phyloP scores from a whole-genome alignment of 2,113 vertebrate species.

The Pluvialis apricaria region DNA sequence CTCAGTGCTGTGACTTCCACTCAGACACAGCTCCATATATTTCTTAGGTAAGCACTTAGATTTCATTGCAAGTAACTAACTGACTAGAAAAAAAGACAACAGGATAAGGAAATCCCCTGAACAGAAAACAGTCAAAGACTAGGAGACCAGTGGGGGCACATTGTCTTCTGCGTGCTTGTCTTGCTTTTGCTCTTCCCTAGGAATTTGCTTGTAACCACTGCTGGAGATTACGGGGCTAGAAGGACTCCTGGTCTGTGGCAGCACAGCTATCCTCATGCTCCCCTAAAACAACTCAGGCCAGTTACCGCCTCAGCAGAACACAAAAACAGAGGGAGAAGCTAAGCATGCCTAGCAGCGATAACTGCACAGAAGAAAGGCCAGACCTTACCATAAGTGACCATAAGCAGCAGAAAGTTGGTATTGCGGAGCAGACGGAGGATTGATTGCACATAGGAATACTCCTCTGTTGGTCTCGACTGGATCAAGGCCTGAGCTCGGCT shows the following conservation, averaged over 20 bases:
- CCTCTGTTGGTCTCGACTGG: constrained; percentile 50
- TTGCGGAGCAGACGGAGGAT: constrained; percentile 83
- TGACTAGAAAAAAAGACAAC: not conserved
- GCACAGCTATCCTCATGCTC: not conserved
- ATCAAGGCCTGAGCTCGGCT: constrained; percentile 84
- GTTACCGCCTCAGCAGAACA: not conserved
- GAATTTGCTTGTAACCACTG: not conserved
- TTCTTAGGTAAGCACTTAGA: not conserved
- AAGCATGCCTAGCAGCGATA: not conserved
- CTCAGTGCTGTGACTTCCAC: not conserved
- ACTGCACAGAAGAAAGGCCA: not conserved
- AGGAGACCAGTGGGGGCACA: not conserved
- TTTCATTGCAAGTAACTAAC: not conserved
- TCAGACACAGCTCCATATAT: not conserved
- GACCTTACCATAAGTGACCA: constrained; percentile 87
- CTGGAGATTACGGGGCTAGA: not conserved
- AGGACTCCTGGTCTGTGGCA: not conserved
- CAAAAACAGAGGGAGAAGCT: not conserved
- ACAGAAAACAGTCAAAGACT: not conserved
- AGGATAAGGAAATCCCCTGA: not conserved
- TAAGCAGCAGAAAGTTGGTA: constrained; percentile 85
- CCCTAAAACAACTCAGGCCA: not conserved
- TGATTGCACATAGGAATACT: constrained; percentile 83
- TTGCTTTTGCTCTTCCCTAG: not conserved
- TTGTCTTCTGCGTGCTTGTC: not conserved